Conservation (phyloP, 2,888 invertebrate genomes). For the Strigamia transsilvanica region DNA sequence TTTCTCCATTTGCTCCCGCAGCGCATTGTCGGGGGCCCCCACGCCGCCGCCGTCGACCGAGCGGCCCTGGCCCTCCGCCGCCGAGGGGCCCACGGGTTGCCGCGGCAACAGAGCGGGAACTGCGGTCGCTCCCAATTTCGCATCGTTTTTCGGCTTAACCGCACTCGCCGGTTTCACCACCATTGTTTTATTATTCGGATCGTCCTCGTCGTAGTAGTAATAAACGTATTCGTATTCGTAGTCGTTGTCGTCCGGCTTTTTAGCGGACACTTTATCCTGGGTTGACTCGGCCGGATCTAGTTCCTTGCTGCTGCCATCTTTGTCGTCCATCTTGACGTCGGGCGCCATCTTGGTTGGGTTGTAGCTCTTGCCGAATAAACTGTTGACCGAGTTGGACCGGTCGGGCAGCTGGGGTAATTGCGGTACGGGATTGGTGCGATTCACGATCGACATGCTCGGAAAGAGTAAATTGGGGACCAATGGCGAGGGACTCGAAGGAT, state of each 20-base stretch:
- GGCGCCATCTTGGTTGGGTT: conserved; percentile 37
- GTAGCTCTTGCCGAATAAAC: conserved; percentile 43
- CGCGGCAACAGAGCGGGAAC: background rate
- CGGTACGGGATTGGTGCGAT: background rate
- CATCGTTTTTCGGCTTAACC: conserved; percentile 11
- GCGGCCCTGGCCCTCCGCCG: conserved; percentile 28
- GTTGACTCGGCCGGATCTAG: conserved; percentile 54
- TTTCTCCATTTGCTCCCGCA: background rate
- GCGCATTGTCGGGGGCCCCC: background rate
- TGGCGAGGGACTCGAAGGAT: background rate
- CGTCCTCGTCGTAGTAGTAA: conserved; percentile 51
- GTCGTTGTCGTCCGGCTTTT: conserved; percentile 54
- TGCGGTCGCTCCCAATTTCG: background rate
- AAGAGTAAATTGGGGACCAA: conserved; percentile 24
- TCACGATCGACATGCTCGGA: conserved; percentile 32
- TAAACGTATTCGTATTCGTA: conserved; percentile 56
- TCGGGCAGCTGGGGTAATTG: background rate
- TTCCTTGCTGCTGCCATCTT: conserved; percentile 51
- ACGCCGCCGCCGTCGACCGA: background rate
- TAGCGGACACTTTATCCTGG: conserved; percentile 50
- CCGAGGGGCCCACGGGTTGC: background rate
- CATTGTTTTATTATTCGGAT: conserved; percentile 46
- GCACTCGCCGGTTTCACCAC: conserved; percentile 35
- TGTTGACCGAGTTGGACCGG: background rate
- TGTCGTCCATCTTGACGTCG: background rate